phyloP scores from a whole-genome alignment of 2,113 vertebrate genomes.

The Colossoma macropomum region DNA sequence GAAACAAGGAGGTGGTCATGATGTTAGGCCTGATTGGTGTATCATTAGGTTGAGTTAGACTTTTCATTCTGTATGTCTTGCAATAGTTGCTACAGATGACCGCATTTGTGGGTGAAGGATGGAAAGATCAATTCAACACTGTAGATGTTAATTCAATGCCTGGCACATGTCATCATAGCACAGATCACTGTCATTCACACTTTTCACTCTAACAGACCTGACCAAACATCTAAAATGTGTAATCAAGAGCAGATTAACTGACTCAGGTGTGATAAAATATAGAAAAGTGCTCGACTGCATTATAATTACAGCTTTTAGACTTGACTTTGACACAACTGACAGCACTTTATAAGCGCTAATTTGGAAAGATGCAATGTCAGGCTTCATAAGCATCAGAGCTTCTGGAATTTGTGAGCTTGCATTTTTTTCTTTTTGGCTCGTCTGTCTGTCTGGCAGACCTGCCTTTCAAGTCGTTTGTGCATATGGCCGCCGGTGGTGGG shows the following conservation, averaged over 20 bases:
- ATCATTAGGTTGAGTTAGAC: too few species aligned
- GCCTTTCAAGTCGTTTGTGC: neutral
- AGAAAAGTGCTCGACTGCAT: neutral
- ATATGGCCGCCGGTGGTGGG: neutral
- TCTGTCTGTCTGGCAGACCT: neutral
- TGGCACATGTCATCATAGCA: neutral
- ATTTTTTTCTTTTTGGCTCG: neutral
- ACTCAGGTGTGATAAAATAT: neutral
- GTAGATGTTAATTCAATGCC: too few species aligned
- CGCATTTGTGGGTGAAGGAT: too few species aligned
- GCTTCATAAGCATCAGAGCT: neutral
- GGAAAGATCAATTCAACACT: too few species aligned
- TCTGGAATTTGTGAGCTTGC: neutral
- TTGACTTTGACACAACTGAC: neutral
- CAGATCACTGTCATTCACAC: neutral
- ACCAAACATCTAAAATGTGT: neutral
- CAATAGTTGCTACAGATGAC: too few species aligned
- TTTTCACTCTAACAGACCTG: neutral
- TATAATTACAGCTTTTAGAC: neutral
- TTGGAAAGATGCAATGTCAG: conserved; percentile 2
- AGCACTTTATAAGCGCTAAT: neutral
- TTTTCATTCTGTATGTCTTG: too few species aligned
- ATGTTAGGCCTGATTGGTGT: too few species aligned
- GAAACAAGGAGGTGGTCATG: too few species aligned
- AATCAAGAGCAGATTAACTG: neutral